Percentiles rank a stretch among this genome's conserved stretches.
phyloP scores from a whole-genome alignment of 2,797 vertebrate species.

The Lepilemur ruficaudatus region DNA sequence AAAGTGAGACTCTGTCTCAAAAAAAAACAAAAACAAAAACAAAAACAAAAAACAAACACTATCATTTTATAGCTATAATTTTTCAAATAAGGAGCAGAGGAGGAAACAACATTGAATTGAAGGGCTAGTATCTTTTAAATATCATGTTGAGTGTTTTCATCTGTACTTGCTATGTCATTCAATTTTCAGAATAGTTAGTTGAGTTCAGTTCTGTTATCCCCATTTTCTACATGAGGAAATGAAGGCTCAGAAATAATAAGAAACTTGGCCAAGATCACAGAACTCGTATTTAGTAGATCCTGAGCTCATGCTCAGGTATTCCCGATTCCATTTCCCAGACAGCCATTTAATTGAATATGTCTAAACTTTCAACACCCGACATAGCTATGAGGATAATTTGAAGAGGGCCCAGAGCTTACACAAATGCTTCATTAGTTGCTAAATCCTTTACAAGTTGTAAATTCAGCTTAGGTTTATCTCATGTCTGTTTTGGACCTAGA shows the following conservation, averaged over 20 bases:
- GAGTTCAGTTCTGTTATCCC: neutral
- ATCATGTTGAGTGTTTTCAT: neutral
- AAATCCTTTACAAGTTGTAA: neutral
- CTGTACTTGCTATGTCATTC: neutral
- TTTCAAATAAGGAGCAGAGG: neutral
- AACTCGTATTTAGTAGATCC: neutral
- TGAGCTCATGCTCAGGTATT: neutral
- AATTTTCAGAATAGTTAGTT: neutral
- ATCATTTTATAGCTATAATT: neutral
- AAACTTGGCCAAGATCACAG: neutral
- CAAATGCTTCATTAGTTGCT: neutral
- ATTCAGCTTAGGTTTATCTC: neutral
- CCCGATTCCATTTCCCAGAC: neutral
- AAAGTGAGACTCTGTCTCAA: too few species aligned
- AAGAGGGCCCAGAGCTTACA: neutral
- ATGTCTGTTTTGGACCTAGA: neutral
- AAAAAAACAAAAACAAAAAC: too few species aligned
- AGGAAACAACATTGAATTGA: neutral
- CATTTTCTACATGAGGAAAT: neutral
- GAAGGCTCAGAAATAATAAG: neutral
- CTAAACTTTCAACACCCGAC: neutral
- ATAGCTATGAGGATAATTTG: constrained; percentile 17
- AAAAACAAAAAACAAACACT: too few species aligned
- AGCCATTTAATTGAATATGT: neutral
- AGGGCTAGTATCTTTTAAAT: neutral